Evolutionary conservation across 1,140 invertebrate genomes (phyloP).

Genomic region (Oryctes rhinoceros): DNA sequence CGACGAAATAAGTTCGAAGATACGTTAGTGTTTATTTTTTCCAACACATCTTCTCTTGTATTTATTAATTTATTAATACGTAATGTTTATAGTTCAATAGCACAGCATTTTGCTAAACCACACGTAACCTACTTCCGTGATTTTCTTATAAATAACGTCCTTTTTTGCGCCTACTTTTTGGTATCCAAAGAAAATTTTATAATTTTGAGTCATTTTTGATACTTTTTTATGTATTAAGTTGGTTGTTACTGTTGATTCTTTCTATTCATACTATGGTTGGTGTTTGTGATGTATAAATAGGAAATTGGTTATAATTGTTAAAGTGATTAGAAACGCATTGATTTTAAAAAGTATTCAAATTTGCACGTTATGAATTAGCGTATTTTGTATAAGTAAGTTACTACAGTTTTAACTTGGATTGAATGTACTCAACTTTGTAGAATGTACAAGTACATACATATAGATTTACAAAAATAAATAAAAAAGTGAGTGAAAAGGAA

Average conservation of each 20-base stretch:
- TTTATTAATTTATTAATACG: neutral
- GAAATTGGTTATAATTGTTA: neutral
- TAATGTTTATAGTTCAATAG: neutral
- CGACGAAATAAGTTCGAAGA: constrained; percentile 66
- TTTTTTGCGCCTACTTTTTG: neutral
- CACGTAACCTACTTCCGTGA: neutral
- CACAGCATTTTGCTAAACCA: neutral
- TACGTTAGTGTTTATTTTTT: constrained; percentile 47
- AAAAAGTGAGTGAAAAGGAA: too few species aligned
- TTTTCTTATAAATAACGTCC: neutral
- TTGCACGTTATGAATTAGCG: neutral
- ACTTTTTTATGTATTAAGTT: constrained; percentile 18
- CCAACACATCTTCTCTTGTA: neutral
- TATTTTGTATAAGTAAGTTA: neutral
- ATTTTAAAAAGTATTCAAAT: neutral
- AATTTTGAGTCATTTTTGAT: constrained; percentile 2
- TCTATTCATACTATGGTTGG: neutral
- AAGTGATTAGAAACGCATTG: neutral
- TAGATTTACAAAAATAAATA: too few species aligned
- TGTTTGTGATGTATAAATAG: neutral
- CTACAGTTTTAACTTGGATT: neutral
- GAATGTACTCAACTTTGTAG: constrained; percentile 17
- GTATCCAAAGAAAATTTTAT: neutral
- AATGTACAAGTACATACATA: too few species aligned
- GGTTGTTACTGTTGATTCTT: constrained; percentile 1